phyloP scores from a whole-genome alignment of 2,797 vertebrate species.

The Helicolenus hilgendorfi region DNA sequence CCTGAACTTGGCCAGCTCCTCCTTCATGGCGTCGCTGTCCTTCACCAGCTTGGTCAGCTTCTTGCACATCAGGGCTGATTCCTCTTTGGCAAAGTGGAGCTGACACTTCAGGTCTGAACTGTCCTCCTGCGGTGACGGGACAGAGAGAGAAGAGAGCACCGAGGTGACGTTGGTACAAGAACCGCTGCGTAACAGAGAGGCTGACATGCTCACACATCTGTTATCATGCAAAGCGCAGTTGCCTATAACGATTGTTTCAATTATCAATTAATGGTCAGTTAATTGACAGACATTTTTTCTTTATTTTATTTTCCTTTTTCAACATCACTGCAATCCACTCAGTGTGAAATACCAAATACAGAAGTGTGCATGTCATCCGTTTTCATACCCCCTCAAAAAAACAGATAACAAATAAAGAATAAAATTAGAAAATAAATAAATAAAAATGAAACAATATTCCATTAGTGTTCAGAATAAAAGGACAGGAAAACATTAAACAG shows the following conservation, averaged over 20 bases:
- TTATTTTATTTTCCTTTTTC: too few species aligned
- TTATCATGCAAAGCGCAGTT: not conserved
- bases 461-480: not conserved
- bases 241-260: accelerated
- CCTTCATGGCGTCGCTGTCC: conserved; percentile 97
- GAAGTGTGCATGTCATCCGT: too few species aligned
- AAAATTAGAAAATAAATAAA: not conserved
- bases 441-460: not conserved
- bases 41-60: conserved; percentile 98
- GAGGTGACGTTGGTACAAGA: conserved; percentile 15
- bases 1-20: conserved; percentile 95
- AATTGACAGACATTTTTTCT: too few species aligned
- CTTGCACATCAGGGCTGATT: conserved; percentile 98
- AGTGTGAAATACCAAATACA: too few species aligned
- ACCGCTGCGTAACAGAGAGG: conserved; percentile 2
- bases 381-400: too few species aligned
- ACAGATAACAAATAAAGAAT: too few species aligned
- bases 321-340: too few species aligned
- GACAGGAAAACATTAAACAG: not conserved
- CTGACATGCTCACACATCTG: not conserved
- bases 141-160: not conserved
- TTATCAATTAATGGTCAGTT: too few species aligned
- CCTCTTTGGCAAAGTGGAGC: conserved; percentile 99
- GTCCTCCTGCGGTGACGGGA: conserved; percentile 92
- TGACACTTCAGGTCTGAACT: conserved; percentile 98